Base-by-base conservation (phyloP, 2,797 vertebrate genomes). In the Sternotherus odoratus region DNA sequence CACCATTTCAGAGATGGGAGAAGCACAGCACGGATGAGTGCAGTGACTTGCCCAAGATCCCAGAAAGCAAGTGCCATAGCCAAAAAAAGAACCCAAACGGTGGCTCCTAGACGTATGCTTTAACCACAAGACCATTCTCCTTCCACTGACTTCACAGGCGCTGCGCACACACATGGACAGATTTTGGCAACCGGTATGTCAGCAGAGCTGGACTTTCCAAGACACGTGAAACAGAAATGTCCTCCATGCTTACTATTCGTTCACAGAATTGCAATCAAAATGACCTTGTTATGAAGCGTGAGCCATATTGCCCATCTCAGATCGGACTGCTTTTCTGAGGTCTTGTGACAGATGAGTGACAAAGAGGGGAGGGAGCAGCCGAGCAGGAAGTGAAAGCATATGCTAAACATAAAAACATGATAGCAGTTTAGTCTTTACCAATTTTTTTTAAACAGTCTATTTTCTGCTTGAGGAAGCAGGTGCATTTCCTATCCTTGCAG, bases 381-480 rank as follows among this genome's bases (percentile, higher is more conserved):
- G 77, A 91, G 94, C 66, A n/a, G 66, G 81, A 93, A 89, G 24
- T 77, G 82, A 75, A 84, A 96, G 77, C 95, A 93, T 96, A 96
- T 97, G 97, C 94, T 96, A 87, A 95, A 95, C 90, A 89, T 80
- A 63, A 93, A 91, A 88, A 91, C 53, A 94, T 9, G 48, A 28
- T 9, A 79, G 89, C 89, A 87, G 92, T 93, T 97, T 92, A 95
- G 94, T 95, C 93, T 85, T 87, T 88, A 72, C 90, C 74, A 21
- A 2, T 57, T 89, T 88, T 94, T 93, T 94, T 88, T 85, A 93
- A 93, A 90, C 88, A 91, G 96, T 92, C 97, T 97, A 97, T 97
- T 97, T 98, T 97, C 96, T 97, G 96, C 97, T 97, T 93, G 94
- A 96, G 80, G 96, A 97, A 96, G 95, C 97, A 97, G 97, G 95